Percentiles rank a stretch among this genome's conserved stretches.
These are phyloP conservation scores for Eremophila alpestris DNA, from an alignment of 2,797 vertebrate species.

Conservation along the genomic window DNA sequence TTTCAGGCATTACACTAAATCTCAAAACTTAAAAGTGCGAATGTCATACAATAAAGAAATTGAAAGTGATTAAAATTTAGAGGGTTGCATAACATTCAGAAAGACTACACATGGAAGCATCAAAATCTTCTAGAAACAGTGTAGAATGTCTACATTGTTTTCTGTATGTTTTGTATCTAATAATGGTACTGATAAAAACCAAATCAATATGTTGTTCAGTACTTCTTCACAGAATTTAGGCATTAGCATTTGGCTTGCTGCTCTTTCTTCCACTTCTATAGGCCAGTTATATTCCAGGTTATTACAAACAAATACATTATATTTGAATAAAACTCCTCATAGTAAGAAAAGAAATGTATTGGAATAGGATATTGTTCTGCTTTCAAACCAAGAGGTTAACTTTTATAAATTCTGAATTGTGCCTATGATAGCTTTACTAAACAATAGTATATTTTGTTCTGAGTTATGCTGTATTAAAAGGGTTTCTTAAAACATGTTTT, in stretches of 20 bases:
- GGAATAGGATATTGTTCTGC: slow-evolving; percentile 2
- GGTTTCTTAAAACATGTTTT: slow-evolving; percentile 46
- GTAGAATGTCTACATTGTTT: background rate
- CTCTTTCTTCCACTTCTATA: background rate
- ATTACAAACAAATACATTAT: background rate
- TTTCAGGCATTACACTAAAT: background rate
- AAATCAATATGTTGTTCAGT: background rate
- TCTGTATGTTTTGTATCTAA: background rate
- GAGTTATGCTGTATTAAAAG: slow-evolving; percentile 29
- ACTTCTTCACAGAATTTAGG: background rate
- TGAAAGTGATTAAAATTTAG: background rate
- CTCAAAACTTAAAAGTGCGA: background rate
- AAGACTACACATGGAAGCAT: background rate
- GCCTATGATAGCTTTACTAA: slow-evolving; percentile 18
- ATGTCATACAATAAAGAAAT: background rate
- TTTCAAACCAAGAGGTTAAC: slow-evolving; percentile 22
- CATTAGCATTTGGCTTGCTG: background rate
- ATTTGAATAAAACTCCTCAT: background rate
- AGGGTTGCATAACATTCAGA: background rate
- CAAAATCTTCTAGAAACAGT: background rate
- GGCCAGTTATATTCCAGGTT: background rate
- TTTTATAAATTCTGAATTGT: slow-evolving; percentile 2
- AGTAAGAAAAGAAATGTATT: slow-evolving; percentile 7
- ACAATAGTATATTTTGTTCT: slow-evolving; percentile 44
- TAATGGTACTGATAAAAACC: background rate